Percentiles rank a stretch among this genome's conserved stretches.
Conservation (phyloP, 2,113 vertebrate genomes). For the Anarrhichthys ocellatus region DNA sequence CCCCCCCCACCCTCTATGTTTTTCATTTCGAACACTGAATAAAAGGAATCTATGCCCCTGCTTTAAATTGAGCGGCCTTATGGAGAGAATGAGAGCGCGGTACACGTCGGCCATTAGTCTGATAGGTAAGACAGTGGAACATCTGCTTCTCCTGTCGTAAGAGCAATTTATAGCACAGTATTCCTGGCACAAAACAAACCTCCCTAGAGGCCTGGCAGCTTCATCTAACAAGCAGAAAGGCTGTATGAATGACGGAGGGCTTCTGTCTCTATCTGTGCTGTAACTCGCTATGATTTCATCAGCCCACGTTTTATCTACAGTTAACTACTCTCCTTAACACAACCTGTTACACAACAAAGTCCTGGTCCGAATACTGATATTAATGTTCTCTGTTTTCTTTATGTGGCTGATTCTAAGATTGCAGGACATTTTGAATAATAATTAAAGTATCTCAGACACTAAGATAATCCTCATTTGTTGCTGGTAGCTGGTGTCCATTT, state of each 20-base stretch:
- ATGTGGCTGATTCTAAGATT: background rate
- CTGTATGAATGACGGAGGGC: constrained; percentile 8
- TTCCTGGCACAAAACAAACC: constrained; percentile 43
- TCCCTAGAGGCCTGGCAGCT: constrained; percentile 40
- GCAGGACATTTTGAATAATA: background rate
- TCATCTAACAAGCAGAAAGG: constrained; percentile 32
- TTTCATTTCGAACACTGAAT: constrained; percentile 9
- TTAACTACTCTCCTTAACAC: constrained; percentile 13
- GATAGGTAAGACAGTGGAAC: constrained; percentile 44
- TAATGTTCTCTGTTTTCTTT: background rate
- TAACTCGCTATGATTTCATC: constrained; percentile 19
- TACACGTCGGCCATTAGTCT: constrained; percentile 31
- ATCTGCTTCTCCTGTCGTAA: constrained; percentile 59
- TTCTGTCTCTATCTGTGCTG: background rate
- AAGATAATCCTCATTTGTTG: background rate
- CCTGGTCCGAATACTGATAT: background rate
- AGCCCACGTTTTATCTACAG: background rate
- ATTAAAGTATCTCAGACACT: background rate
- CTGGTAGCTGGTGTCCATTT: background rate
- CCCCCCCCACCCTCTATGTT: background rate
- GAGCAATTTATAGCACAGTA: constrained; percentile 53
- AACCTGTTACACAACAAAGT: constrained; percentile 9
- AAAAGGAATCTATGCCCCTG: background rate
- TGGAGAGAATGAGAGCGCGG: constrained; percentile 3
- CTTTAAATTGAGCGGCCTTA: constrained; percentile 11